These are phyloP conservation scores for Cryptoprocta ferox DNA, from an alignment of 2,797 vertebrate species.

Conservation along the genomic window DNA sequence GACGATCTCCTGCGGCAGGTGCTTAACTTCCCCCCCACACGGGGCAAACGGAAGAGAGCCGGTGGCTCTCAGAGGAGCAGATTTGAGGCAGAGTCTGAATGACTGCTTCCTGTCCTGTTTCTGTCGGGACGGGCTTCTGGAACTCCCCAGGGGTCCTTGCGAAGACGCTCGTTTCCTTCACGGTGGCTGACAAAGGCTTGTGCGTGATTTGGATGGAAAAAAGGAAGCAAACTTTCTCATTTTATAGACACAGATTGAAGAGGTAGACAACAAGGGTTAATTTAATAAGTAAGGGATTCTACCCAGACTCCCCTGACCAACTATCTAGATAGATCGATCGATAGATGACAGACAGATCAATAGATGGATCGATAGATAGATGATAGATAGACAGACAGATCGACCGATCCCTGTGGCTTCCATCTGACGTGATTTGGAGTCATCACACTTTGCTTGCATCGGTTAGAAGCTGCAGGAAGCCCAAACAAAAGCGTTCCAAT, in stretches of 20 bases:
- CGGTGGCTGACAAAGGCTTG: background rate
- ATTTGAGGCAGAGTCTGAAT: background rate
- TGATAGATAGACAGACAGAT: too few species aligned
- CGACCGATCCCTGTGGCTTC: background rate
- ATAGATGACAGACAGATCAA: too few species aligned
- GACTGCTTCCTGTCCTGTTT: background rate
- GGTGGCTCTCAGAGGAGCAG: background rate
- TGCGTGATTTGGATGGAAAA: fast-evolving
- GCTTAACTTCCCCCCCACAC: fast-evolving
- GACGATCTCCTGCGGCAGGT: fast-evolving
- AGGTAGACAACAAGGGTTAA: fast-evolving
- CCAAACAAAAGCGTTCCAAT: background rate
- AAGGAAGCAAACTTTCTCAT: background rate
- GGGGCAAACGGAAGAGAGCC: background rate
- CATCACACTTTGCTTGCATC: fast-evolving
- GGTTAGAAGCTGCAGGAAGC: background rate
- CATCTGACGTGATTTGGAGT: too few species aligned
- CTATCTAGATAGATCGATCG: too few species aligned
- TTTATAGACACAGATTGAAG: background rate
- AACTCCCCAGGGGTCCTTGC: background rate
- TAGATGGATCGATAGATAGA: too few species aligned
- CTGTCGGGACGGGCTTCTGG: background rate
- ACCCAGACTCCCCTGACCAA: too few species aligned
- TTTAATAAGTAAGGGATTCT: background rate
- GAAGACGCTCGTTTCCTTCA: background rate